Conservation (phyloP, 2,797 vertebrate genomes). For the Bradypus variegatus region DNA sequence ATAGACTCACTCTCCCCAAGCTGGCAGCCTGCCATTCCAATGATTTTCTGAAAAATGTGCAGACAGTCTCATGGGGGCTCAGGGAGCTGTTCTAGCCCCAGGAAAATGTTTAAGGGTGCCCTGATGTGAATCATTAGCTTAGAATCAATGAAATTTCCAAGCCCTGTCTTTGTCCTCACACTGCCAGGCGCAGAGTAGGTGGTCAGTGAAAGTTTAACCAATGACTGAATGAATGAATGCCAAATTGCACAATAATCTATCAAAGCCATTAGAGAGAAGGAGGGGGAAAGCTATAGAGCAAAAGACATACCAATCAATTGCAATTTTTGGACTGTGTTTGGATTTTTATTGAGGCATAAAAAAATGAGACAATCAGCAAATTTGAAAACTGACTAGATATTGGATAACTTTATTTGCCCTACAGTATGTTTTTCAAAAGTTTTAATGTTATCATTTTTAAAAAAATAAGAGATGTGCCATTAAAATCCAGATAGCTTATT, state of each 20-base stretch:
- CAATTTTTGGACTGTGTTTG: not conserved
- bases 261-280: not conserved
- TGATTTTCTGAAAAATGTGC: slow-evolving; percentile 46
- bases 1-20: slow-evolving; percentile 22
- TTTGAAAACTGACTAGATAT: not conserved
- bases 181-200: not conserved
- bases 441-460: not conserved
- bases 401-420: not conserved
- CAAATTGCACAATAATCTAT: not conserved
- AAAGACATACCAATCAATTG: not conserved
- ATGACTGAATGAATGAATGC: not conserved
- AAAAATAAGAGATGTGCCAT: not conserved
- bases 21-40: slow-evolving; percentile 20
- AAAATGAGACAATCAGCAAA: not conserved
- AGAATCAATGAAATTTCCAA: not conserved
- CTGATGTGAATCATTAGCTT: not conserved
- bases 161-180: not conserved
- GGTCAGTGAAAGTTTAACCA: not conserved
- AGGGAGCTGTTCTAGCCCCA: not conserved
- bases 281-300: not conserved
- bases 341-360: not conserved
- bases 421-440: not conserved
- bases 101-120: not conserved
- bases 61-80: not conserved
- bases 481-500: slow-evolving; percentile 35